Base-by-base conservation (phyloP, 1,140 invertebrate genomes). In the Eupristina koningsbergeri region DNA sequence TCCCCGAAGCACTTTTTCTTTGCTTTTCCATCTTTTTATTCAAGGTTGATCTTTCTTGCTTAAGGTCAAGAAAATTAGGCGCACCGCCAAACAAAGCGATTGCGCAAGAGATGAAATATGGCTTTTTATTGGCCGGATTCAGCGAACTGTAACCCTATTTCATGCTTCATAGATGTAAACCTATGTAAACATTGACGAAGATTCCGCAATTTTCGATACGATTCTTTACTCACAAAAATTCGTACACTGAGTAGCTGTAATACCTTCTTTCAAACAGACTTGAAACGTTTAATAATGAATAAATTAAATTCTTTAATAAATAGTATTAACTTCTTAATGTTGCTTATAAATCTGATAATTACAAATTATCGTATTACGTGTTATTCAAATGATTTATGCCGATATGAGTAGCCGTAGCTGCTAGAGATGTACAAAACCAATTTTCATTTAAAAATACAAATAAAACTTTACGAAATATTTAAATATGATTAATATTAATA, bases 41-140 rank as follows among this genome's bases (percentile, higher is more conserved):
- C 58, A 53, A 76, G 58, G 29, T 82, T 69, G 53, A 15, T 26
- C 3, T 50, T 82, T 76, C 53, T 67, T 41, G 26, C 53, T 82
- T 76, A 22, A 53, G 73, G 73, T 76, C 80, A 53, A 19, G 29
- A 76, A 82, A 82, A 82, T 82, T 76, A 82, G 61, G 61, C 61
- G 8, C 76, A 64, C 19, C 58, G 34, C 3, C 19, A 11, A 7
- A 79, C 58, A 39, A 34, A 61, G 71, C 3, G 39, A 74, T 45
- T 34, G 58, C 22, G n/a, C 31, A 34, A 58, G 71, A 58, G n/a
- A 41, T 39, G 36, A 75, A 58, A 7, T n/a, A 61, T 34, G 34
- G 19, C 34, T 50, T 31, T 74, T 74, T 50, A 74, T 50, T 7
- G 45, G 15, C 39, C 11, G 45, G 17, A 11, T 50, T 41, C 39